Evolutionary conservation across 2,888 invertebrate species (phyloP).

Genomic region (Schizaphis graminum): DNA sequence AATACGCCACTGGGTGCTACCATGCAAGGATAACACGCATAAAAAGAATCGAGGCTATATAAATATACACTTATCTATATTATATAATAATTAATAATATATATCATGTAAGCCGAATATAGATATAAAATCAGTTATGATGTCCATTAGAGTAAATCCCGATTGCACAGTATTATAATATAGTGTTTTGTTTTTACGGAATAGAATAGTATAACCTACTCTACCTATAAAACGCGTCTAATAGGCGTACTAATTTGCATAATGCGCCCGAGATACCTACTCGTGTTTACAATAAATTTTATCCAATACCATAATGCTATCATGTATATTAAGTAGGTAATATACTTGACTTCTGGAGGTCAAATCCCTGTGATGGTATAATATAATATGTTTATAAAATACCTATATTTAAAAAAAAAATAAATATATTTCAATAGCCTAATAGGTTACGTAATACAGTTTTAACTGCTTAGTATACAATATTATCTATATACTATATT

Average conservation of each 20-base stretch:
- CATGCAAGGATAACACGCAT: background rate
- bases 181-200: background rate
- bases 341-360: background rate
- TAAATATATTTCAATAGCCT: background rate
- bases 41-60: background rate
- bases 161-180: background rate
- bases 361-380: background rate
- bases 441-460: conserved; percentile 1
- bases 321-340: background rate
- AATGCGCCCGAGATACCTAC: background rate
- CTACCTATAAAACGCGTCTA: background rate
- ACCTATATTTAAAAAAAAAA: background rate
- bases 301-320: background rate
- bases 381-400: background rate
- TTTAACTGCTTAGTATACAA: background rate
- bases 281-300: background rate
- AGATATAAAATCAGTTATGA: background rate
- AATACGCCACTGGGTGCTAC: no score
- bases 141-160: conserved; percentile 3
- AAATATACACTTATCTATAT: background rate
- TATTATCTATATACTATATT: background rate
- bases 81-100: background rate
- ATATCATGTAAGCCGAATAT: background rate
- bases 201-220: background rate
- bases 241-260: conserved; percentile 1